Percentiles rank a stretch among this genome's conserved stretches.
phyloP scores from a whole-genome alignment of 1,140 invertebrate species.

The Seison nebaliae region DNA sequence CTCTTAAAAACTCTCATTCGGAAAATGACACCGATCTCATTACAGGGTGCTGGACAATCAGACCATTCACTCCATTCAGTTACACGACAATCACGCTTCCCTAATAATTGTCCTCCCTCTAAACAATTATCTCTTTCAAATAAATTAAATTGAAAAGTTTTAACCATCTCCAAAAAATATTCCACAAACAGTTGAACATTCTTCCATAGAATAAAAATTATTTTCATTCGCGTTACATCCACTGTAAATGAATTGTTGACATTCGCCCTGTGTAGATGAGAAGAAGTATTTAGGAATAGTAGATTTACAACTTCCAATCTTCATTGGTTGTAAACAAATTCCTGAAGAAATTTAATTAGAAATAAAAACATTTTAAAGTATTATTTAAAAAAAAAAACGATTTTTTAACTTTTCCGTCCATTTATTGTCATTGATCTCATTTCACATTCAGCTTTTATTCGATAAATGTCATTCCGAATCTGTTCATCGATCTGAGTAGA shows the following conservation, averaged over 20 bases:
- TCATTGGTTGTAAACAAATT: constrained; percentile 23
- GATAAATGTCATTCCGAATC: not conserved
- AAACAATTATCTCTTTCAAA: not conserved
- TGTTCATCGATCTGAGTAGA: not conserved
- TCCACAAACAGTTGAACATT: constrained; percentile 51
- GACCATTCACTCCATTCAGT: constrained; percentile 10
- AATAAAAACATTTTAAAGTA: not conserved
- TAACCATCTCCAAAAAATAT: not conserved
- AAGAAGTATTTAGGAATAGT: constrained; percentile 55
- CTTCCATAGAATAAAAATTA: constrained; percentile 51
- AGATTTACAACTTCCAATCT: constrained; percentile 52
- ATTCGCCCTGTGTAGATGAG: constrained; percentile 41
- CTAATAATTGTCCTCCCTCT: not conserved
- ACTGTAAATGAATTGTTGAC: constrained; percentile 53
- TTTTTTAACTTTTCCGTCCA: constrained; percentile 7
- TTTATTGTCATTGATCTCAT: constrained; percentile 1
- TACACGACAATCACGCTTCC: constrained; percentile 1
- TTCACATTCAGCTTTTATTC: not conserved
- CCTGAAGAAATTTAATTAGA: constrained; percentile 1
- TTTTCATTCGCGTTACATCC: constrained; percentile 67
- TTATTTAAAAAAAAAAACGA: not conserved
- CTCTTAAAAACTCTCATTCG: no score
- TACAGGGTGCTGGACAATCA: constrained; percentile 5
- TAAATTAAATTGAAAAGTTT: not conserved
- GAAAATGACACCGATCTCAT: no score